Evolutionary conservation across 2,888 invertebrate species (phyloP).

Genomic region (Stramonita haemastoma): DNA sequence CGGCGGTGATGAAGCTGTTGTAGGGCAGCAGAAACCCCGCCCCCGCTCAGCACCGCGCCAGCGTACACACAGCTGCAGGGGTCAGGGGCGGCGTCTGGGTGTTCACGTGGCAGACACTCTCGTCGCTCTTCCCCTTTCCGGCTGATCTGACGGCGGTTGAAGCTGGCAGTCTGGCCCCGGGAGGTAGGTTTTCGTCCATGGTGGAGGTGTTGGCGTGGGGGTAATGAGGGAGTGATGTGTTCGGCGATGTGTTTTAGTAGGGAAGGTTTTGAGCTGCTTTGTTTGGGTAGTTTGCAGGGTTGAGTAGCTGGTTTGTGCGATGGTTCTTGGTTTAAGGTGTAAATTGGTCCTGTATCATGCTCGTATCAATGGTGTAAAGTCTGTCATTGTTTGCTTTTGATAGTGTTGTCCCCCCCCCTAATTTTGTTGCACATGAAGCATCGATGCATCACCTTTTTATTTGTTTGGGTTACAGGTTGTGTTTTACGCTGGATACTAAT

Average conservation of each 20-base stretch:
- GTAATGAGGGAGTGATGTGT: too few relatives aligned
- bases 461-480: too few relatives aligned
- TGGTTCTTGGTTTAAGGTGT: too few relatives aligned
- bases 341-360: too few relatives aligned
- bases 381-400: too few relatives aligned
- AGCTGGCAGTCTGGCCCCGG: slow-evolving; percentile 52
- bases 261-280: not conserved
- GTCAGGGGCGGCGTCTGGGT: slow-evolving; percentile 49
- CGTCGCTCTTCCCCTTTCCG: slow-evolving; percentile 42
- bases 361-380: too few relatives aligned
- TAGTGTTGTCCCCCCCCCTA: too few relatives aligned
- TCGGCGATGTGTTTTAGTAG: not conserved
- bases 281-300: not conserved
- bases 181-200: slow-evolving; percentile 51
- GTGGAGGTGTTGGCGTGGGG: slow-evolving; percentile 17
- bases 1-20: slow-evolving; percentile 95
- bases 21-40: slow-evolving; percentile 93
- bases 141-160: slow-evolving; percentile 37
- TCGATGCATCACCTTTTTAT: too few relatives aligned
- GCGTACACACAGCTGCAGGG: slow-evolving; percentile 85
- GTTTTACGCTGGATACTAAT: too few relatives aligned
- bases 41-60: slow-evolving; percentile 89
- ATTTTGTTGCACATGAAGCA: too few relatives aligned
- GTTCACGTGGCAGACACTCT: slow-evolving; percentile 39
- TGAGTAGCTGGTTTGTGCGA: too few relatives aligned